Base-by-base conservation (phyloP, 2,888 invertebrate species). In the Leptogaster cylindrica region DNA sequence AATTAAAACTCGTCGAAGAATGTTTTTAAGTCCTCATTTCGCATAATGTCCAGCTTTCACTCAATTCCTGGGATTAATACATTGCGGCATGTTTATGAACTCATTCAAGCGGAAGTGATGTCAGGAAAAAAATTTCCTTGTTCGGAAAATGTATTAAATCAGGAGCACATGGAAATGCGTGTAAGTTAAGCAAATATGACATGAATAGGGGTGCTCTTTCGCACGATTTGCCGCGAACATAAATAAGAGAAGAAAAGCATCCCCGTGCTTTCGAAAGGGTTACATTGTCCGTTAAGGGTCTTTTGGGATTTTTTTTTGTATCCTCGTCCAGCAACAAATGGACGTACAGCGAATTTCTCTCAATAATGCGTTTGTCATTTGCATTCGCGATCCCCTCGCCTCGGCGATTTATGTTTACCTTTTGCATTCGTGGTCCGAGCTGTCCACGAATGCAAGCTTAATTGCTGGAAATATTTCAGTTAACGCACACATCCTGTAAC, bases 151-250 rank as follows among this genome's bases (percentile, higher is more conserved):
- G 46, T 25, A 36, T 16, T n/a, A 25, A 27, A 48, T 33, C 25
- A 31, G 50, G 50, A 50, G 39, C 36, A 55, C 48, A 25, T 36
- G 31, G 52, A 33, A 41, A 48, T 16, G 16, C 18, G 58, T 27
- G 68, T 50, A 61, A 41, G 65, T 52, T 33, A 68, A 68, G 61
- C 66, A 65, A 51, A 44, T 41, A 31, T 28, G n/a, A n/a, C 14
- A 27, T 16, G 65, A 28, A 55, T 18, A 51, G 28, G 66, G 31
- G 33, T 39, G 31, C 7, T 63, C 51, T 69, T 69, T 69, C 68
- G 66, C 68, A 69, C 68, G 68, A 69, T 69, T 66, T 63, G 66
- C 33, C 63, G 18, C 44, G 66, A 55, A 66, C 63, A 66, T 69
- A 64, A 69, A 61, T 63, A 52, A 44, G 27, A 68, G 58, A 68